Percentiles rank a stretch among this genome's conserved stretches.
These are phyloP conservation scores for Paradoxurus hermaphroditus DNA, from an alignment of 2,113 vertebrate genomes.

Conservation along the genomic window DNA sequence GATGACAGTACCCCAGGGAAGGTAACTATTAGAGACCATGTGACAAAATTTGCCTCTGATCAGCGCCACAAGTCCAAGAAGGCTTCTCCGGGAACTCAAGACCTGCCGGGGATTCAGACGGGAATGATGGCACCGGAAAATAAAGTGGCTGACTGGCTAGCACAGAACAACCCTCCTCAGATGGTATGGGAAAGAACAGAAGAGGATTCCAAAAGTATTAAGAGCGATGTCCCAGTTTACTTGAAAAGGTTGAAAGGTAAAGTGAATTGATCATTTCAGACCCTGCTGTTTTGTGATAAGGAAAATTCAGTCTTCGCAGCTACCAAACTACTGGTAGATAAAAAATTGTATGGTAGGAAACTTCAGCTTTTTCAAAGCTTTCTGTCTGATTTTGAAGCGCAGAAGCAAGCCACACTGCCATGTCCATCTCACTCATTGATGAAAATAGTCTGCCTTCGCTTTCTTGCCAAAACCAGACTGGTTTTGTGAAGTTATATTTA, in stretches of 20 bases:
- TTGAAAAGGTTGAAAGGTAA: constrained; percentile 98
- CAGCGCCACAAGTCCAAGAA: constrained; percentile 93
- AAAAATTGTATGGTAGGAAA: constrained; percentile 17
- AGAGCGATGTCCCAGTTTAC: constrained; percentile 96
- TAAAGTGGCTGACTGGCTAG: constrained; percentile 99
- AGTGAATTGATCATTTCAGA: constrained; percentile 75
- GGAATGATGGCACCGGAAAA: constrained; percentile 98
- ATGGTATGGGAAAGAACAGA: constrained; percentile 93
- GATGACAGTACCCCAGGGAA: constrained; percentile 96
- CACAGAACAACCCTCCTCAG: constrained; percentile 96
- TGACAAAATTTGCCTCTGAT: constrained; percentile 92
- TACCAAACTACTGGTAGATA: constrained; percentile 16
- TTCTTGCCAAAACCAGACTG: constrained; percentile 58
- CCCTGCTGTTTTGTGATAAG: constrained; percentile 59
- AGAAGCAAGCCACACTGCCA: background rate
- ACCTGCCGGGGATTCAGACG: constrained; percentile 94
- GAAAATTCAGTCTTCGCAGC: background rate
- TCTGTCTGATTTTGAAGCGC: constrained; percentile 43
- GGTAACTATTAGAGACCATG: constrained; percentile 98
- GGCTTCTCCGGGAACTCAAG: constrained; percentile 84
- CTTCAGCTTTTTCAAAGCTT: constrained; percentile 33
- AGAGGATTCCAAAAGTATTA: constrained; percentile 98
- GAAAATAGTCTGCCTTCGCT: background rate
- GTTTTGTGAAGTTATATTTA: constrained; percentile 54
- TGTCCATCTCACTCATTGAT: constrained; percentile 38